Evolutionary conservation across 1,140 invertebrate species (phyloP).

Genomic region (Centruroides sculpturatus): DNA sequence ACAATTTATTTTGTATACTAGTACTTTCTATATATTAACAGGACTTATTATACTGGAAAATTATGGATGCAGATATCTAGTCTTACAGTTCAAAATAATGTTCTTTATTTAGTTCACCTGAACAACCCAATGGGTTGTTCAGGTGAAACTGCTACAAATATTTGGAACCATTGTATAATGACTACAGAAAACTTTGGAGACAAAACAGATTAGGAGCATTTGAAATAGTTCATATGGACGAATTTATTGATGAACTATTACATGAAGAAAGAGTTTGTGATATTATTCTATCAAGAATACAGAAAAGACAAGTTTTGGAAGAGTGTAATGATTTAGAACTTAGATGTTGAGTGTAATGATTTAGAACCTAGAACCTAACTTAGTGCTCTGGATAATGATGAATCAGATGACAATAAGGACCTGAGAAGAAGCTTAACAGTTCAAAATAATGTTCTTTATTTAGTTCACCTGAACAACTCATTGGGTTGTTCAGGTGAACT

Average conservation of each 20-base stretch:
- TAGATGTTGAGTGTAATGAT: too few relatives aligned
- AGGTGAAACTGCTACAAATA: conserved; percentile 99
- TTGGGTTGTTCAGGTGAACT: too few relatives aligned
- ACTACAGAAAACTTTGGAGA: conserved; percentile 82
- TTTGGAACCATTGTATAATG: conserved; percentile 93
- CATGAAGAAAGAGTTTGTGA: conserved; percentile 87
- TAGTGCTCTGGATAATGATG: conserved; percentile 71
- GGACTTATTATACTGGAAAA: too few relatives aligned
- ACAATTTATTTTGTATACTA: too few relatives aligned
- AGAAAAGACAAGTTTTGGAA: conserved; percentile 81
- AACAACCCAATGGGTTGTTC: too few relatives aligned
- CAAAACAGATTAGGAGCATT: conserved; percentile 71
- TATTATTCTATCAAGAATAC: conserved; percentile 82
- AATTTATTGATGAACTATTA: conserved; percentile 89
- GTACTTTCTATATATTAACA: too few relatives aligned
- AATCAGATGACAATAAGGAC: conserved; percentile 53
- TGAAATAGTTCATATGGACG: conserved; percentile 91
- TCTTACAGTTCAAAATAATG: too few relatives aligned
- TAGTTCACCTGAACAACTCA: too few relatives aligned
- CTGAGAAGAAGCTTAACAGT: conserved; percentile 10
- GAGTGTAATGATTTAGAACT: conserved; percentile 90
- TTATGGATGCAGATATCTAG: too few relatives aligned
- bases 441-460: too few relatives aligned
- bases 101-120: too few relatives aligned
- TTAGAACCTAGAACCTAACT: conserved; percentile 77